Percentiles rank a stretch among this genome's conserved stretches.
Evolutionary conservation across 2,888 invertebrate genomes (phyloP).

Genomic region (Dolichopus griseipennis): DNA sequence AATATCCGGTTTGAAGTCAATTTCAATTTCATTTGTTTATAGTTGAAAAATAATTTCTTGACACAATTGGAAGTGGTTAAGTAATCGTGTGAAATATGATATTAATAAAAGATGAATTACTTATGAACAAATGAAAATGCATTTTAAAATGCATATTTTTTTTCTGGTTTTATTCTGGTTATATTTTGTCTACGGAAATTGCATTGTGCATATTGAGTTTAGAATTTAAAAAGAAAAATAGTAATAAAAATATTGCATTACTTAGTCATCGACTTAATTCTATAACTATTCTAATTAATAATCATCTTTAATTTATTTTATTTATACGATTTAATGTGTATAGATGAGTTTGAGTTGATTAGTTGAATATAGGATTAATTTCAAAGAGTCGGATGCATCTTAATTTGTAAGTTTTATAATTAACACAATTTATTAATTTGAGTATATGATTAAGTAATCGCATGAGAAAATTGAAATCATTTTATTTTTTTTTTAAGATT

Average conservation of each 20-base stretch:
- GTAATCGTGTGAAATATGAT: constrained; percentile 4
- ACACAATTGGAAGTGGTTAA: not conserved
- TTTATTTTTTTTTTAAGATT: no score
- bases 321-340: not conserved
- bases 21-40: not conserved
- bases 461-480: no score
- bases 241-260: not conserved
- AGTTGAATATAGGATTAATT: not conserved
- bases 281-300: not conserved
- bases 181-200: no score
- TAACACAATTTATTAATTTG: no score
- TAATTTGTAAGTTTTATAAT: not conserved
- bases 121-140: not conserved
- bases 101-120: constrained; percentile 6
- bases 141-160: not conserved
- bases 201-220: not conserved
- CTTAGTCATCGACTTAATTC: no score
- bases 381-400: not conserved
- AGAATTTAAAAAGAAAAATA: not conserved
- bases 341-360: no score
- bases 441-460: no score
- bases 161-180: no score
- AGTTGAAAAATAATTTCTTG: not conserved
- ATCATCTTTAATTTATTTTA: not conserved
- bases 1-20: not conserved